Evolutionary conservation across 2,888 invertebrate species (phyloP).

Genomic region (Tanytarsus gracilentus): DNA sequence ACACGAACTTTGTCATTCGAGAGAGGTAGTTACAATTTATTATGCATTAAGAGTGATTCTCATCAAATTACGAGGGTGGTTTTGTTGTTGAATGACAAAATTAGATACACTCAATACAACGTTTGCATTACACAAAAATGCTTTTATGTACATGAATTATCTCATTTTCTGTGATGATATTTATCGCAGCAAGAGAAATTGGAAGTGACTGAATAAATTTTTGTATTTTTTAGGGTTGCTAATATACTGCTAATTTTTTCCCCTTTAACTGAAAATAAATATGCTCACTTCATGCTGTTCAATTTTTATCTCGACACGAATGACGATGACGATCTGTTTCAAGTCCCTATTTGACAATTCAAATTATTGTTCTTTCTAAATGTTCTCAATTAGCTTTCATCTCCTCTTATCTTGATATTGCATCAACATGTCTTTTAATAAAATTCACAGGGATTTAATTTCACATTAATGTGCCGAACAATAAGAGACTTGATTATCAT

Average conservation of each 20-base stretch:
- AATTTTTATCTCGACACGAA: background rate
- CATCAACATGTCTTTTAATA: conserved; percentile 9
- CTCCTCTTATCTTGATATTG: background rate
- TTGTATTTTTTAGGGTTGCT: background rate
- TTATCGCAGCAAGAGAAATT: conserved; percentile 2
- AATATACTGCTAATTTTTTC: too few relatives aligned
- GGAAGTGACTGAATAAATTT: background rate
- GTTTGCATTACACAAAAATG: background rate
- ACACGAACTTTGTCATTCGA: background rate
- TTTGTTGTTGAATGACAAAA: background rate
- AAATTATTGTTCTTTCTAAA: conserved; percentile 9
- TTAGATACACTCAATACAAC: background rate
- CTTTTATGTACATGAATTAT: conserved; percentile 11
- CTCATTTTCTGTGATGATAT: conserved; percentile 10
- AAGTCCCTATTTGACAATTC: conserved; percentile 12
- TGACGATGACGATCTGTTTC: conserved; percentile 6
- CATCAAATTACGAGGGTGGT: conserved; percentile 25
- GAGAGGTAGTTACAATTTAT: conserved; percentile 6
- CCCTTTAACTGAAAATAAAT: too few relatives aligned
- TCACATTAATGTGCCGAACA: conserved; percentile 9
- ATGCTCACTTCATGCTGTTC: background rate
- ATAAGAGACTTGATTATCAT: conserved; percentile 9
- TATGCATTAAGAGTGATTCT: conserved; percentile 22
- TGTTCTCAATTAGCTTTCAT: conserved; percentile 23
- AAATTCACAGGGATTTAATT: background rate